Conservation (phyloP, 2,113 vertebrate species). For the Ahaetulla prasina region DNA sequence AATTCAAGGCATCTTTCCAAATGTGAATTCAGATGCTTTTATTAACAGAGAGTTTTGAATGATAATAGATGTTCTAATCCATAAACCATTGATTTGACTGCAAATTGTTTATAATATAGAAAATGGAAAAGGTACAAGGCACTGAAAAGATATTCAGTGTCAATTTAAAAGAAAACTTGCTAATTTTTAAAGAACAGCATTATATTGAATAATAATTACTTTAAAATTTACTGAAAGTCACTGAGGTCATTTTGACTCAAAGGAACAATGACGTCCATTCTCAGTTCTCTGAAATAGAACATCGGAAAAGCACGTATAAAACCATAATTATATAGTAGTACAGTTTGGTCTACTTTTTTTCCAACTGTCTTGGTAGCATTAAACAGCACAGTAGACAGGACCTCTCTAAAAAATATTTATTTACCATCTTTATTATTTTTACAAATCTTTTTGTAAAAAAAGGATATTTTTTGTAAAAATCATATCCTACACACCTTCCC, state of each 20-base stretch:
- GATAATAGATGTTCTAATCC: background rate
- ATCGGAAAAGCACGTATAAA: background rate
- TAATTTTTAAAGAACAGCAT: background rate
- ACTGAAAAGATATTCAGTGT: background rate
- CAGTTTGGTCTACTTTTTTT: background rate
- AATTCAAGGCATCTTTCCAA: background rate
- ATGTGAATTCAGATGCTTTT: background rate
- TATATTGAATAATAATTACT: constrained; percentile 6
- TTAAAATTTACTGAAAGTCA: background rate
- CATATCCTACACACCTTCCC: background rate
- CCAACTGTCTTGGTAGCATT: background rate
- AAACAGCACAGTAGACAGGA: background rate
- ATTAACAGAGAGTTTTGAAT: constrained; percentile 2
- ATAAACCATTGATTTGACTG: background rate
- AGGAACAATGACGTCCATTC: background rate
- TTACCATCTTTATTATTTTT: background rate
- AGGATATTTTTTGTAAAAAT: background rate
- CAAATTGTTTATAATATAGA: background rate
- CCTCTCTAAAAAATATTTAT: background rate
- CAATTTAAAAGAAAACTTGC: constrained; percentile 27
- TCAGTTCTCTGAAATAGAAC: background rate
- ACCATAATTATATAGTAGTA: background rate
- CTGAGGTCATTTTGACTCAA: constrained; percentile 1
- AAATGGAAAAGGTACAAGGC: constrained; percentile 6
- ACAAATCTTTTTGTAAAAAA: background rate